Conservation (phyloP, 1,140 invertebrate species). For the Brachionus sp. region DNA sequence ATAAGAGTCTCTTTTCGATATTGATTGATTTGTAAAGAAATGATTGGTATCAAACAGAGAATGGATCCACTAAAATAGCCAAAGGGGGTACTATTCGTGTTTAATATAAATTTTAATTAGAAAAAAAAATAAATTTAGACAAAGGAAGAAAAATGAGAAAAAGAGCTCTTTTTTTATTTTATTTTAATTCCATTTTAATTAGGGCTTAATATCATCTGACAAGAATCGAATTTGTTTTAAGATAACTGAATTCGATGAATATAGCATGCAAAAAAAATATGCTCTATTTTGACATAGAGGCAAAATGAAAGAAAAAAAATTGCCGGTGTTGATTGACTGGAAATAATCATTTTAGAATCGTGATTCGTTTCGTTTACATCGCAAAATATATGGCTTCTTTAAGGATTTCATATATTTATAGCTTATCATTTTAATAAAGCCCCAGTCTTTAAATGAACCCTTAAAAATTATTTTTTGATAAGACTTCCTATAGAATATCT, state of each 20-base stretch:
- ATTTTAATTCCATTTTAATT: constrained; percentile 35
- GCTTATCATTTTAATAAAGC: not conserved
- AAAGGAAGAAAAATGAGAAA: not conserved
- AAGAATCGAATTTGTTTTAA: constrained; percentile 3
- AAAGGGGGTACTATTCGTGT: not conserved
- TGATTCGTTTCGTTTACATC: not conserved
- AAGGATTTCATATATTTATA: not conserved
- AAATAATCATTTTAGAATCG: constrained; percentile 7
- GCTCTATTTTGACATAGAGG: not conserved
- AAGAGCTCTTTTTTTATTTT: not conserved
- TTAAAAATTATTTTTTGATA: not conserved
- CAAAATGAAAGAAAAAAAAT: not conserved
- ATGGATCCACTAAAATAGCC: not conserved
- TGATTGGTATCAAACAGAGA: not conserved
- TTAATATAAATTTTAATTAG: constrained; percentile 22
- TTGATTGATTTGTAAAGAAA: not conserved
- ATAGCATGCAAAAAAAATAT: not conserved
- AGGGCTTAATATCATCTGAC: constrained; percentile 30
- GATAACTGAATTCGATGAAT: not conserved
- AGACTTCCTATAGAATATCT: not conserved
- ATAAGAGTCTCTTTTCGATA: not conserved
- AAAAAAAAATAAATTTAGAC: not conserved
- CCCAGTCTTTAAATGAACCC: constrained; percentile 14
- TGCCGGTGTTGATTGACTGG: constrained; percentile 8
- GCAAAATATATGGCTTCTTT: not conserved